phyloP scores from a whole-genome alignment of 2,797 vertebrate species.

The Pangasius sanitwongsei region DNA sequence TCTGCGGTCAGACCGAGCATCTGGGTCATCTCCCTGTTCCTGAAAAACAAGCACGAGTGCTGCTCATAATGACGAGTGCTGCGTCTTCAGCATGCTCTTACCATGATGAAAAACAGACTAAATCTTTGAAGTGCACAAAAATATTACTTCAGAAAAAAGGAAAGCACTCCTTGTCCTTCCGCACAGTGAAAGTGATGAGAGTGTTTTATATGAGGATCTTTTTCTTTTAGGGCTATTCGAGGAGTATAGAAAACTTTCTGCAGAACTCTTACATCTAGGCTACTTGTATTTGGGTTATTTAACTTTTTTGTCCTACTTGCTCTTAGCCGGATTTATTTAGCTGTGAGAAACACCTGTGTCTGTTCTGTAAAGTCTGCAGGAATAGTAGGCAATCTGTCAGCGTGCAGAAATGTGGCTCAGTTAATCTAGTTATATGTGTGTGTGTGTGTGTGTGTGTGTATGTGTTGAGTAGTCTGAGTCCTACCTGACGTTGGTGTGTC shows the following conservation, averaged over 20 bases:
- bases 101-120: conserved; percentile 49
- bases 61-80: conserved; percentile 41
- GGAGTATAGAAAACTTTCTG: neutral
- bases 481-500: conserved; percentile 98
- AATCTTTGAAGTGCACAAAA: conserved; percentile 38
- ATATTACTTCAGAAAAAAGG: conserved; percentile 22
- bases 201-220: neutral
- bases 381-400: neutral
- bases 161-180: conserved; percentile 31
- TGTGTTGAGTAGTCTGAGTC: conserved; percentile 9
- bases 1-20: conserved; percentile 36
- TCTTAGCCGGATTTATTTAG: neutral
- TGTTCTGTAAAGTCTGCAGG: neutral
- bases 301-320: neutral
- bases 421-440: conserved; percentile 14
- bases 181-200: conserved; percentile 21
- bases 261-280: conserved; percentile 15
- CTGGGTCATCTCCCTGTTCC: conserved; percentile 22
- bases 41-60: conserved; percentile 46
- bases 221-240: conserved; percentile 14
- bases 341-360: conserved; percentile 11
- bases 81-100: conserved; percentile 41
- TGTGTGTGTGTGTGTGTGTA: neutral
- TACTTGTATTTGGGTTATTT: conserved; percentile 17
- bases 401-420: neutral